Evolutionary conservation across 1,140 invertebrate genomes (phyloP), one percentile per base, ranked within the genome.

Genomic region (Sipha flava): DNA sequence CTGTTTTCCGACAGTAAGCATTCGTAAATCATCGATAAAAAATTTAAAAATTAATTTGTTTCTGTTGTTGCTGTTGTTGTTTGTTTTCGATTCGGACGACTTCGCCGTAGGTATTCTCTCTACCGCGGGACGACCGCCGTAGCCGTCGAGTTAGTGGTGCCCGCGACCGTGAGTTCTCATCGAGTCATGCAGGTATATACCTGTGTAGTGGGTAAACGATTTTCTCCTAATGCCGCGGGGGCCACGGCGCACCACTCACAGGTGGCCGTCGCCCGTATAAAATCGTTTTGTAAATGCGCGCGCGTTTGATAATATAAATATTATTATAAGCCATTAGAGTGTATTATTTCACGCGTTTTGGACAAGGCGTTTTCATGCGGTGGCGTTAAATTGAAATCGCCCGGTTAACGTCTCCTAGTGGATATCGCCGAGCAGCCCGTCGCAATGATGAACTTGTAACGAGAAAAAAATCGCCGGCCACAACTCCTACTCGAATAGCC

Each of bases 351-450:
- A 77, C 73, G 73, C 73, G 73, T 26, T 59, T 59, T 23, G 45
- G 72, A 77, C 23, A 43, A 77, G 73, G 52, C 29, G 37, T 34
- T 75, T 23, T 40, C 18, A 21, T 18, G 49, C 52, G 34, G 52
- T 77, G 73, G 29, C 73, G 73, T 77, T 77, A 77, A 77, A 77
- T 77, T 77, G 52, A 77, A 77, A 77, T 43, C 52, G 34, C 34
- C 14, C 52, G 23, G 40, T 47, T 54, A 77, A 18, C 45, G 18
- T 73, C 18, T 31, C 3, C 18, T 23, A 12, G 14, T n/a, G 34
- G n/a, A 66, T 40, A 66, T 66, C 34, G 62, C 43, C 21, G n/a
- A n/a, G n/a, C 2, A 3, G 31, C 26, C 37, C n/a, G n/a, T 37
- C 31, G 10, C 21, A 64, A 6, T 21, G 18, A 6, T 34, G 31